Evolutionary conservation across 2,888 invertebrate genomes (phyloP).

Genomic region (Bimastos eiseni): DNA sequence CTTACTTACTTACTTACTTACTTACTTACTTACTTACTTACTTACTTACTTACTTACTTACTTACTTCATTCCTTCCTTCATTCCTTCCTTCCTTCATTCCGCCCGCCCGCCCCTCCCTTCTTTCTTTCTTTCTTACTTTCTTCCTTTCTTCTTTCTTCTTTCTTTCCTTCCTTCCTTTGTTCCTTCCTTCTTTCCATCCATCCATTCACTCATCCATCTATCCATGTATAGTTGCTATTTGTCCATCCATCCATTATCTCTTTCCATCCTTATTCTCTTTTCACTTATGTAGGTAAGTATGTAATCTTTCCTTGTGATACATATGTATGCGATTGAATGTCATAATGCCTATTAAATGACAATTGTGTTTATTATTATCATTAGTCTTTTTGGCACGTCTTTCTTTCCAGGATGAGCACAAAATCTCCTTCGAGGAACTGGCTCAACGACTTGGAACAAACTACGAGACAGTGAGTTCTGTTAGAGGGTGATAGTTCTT

Average conservation of each 20-base stretch:
- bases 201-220: background rate
- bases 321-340: background rate
- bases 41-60: background rate
- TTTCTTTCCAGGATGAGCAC: constrained; percentile 75
- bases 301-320: too few species aligned
- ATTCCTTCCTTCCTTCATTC: too few species aligned
- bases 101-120: too few species aligned
- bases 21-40: background rate
- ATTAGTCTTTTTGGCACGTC: background rate
- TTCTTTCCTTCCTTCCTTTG: too few species aligned
- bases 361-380: background rate
- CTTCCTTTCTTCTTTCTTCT: too few species aligned
- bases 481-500: background rate
- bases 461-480: constrained; percentile 76
- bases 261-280: too few species aligned
- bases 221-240: too few species aligned
- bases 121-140: too few species aligned
- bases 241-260: too few species aligned
- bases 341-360: background rate
- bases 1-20: background rate
- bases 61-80: too few species aligned
- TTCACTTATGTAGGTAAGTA: too few species aligned
- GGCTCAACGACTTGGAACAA: constrained; percentile 91
- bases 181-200: background rate
- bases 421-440: constrained; percentile 93